These are phyloP conservation scores for Eretmochelys imbricata DNA, from an alignment of 2,113 vertebrate genomes.

Conservation along the genomic window DNA sequence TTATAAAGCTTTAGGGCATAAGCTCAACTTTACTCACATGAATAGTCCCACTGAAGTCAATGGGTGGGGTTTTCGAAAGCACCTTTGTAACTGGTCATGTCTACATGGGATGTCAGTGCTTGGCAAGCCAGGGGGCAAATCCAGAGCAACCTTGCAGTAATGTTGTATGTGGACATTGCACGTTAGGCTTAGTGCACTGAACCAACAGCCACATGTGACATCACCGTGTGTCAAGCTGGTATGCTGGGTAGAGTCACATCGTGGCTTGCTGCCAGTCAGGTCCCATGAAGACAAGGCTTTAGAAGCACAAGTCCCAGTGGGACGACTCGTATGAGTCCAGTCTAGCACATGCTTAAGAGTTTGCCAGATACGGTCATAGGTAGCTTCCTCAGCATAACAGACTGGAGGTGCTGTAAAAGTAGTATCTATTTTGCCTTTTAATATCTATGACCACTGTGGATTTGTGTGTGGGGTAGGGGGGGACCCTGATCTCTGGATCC, in stretches of 20 bases:
- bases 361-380: background rate
- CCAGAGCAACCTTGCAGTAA: background rate
- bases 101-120: background rate
- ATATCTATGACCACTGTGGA: background rate
- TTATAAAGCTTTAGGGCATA: background rate
- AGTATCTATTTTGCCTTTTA: background rate
- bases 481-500: slow-evolving; percentile 8
- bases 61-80: background rate
- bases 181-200: background rate
- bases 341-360: background rate
- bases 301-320: background rate
- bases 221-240: background rate
- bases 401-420: background rate
- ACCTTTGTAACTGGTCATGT: background rate
- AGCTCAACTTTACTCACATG: background rate
- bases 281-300: background rate
- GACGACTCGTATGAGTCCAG: background rate
- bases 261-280: background rate
- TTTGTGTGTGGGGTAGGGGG: background rate
- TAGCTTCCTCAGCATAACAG: background rate
- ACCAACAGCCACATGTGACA: background rate
- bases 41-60: background rate
- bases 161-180: background rate
- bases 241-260: background rate
- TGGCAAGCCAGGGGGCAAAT: background rate